A percentile compares a stretch with the other conserved stretches of the same genome.
Evolutionary conservation across 2,113 vertebrate genomes (phyloP).

Genomic region (Pseudorectes ferrugineus): DNA sequence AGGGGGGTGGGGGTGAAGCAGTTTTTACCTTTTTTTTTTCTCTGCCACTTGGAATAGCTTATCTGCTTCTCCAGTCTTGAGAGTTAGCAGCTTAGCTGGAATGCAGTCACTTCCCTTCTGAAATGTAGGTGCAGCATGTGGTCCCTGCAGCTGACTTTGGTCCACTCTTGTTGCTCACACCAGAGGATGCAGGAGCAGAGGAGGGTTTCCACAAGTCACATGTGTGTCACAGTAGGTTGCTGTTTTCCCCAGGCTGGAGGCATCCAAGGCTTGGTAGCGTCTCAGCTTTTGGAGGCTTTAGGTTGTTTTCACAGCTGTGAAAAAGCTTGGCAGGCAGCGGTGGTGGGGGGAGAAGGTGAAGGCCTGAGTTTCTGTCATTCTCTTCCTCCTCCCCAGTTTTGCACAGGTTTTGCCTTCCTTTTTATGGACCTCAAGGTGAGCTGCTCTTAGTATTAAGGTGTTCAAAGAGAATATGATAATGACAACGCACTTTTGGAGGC

Average conservation of each 20-base stretch:
- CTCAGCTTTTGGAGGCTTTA: background rate
- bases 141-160: background rate
- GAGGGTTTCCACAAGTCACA: background rate
- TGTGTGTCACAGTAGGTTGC: background rate
- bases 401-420: background rate
- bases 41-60: background rate
- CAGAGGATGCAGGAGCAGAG: background rate
- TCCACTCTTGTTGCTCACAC: background rate
- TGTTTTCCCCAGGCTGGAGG: background rate
- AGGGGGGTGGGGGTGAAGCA: rapidly evolving
- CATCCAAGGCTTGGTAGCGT: background rate
- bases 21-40: background rate
- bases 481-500: background rate
- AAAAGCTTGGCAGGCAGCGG: background rate
- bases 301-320: background rate
- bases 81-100: background rate
- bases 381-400: background rate
- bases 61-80: background rate
- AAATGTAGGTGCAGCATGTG: background rate
- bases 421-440: background rate
- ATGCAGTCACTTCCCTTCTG: background rate
- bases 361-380: background rate
- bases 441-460: background rate
- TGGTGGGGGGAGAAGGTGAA: rapidly evolving
- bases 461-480: background rate